phyloP scores from a whole-genome alignment of 2,888 invertebrate genomes.

The Helobdella robusta region DNA sequence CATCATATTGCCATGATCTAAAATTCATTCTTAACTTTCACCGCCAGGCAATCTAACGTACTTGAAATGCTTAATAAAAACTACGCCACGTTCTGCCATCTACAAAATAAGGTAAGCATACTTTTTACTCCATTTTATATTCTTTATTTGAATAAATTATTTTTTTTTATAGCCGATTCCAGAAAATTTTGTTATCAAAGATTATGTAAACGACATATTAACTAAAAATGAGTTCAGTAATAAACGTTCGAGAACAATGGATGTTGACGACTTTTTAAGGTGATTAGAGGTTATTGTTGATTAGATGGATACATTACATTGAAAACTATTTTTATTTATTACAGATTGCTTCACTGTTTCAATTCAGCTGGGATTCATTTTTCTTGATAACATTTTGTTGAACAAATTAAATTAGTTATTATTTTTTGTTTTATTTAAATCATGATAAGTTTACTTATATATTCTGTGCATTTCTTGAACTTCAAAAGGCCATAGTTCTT shows the following conservation, averaged over 20 bases:
- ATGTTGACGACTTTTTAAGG: conserved; percentile 85
- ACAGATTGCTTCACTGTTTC: conserved; percentile 69
- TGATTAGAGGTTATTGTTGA: conserved; percentile 33
- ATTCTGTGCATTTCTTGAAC: conserved; percentile 5
- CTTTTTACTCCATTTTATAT: conserved; percentile 1
- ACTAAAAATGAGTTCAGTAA: conserved; percentile 60
- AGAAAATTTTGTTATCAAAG: conserved; percentile 71
- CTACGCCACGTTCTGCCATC: conserved; percentile 75
- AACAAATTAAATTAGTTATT: not conserved
- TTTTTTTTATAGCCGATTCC: conserved; percentile 57
- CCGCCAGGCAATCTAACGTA: conserved; percentile 57
- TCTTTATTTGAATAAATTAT: not conserved
- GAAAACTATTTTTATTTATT: conserved; percentile 41
- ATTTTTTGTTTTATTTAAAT: not conserved
- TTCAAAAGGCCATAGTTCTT: conserved; percentile 19
- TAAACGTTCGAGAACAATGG: conserved; percentile 82
- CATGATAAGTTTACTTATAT: not conserved
- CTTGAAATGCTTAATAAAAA: conserved; percentile 78
- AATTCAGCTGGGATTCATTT: conserved; percentile 90
- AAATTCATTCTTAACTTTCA: not conserved
- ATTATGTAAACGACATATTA: conserved; percentile 67
- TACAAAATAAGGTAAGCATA: conserved; percentile 60
- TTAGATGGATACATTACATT: not conserved
- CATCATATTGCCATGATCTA: not conserved
- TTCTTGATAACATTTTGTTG: conserved; percentile 50